Percentiles rank a stretch among this genome's conserved stretches.
phyloP scores from a whole-genome alignment of 2,888 invertebrate genomes.

The Notodonta dromedarius region DNA sequence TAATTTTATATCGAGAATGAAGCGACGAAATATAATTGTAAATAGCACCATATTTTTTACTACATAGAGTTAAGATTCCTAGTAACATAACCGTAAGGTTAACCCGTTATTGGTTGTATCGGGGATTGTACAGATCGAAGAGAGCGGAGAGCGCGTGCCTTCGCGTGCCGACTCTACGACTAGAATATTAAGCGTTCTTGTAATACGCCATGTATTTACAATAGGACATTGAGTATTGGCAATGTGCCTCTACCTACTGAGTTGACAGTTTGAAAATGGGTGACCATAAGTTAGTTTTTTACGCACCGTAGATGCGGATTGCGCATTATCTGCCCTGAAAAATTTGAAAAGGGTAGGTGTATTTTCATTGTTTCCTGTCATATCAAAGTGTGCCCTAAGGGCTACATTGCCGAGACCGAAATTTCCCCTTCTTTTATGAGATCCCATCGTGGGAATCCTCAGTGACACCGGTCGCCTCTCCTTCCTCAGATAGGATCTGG shows the following conservation, averaged over 20 bases:
- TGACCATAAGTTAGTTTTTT: not conserved
- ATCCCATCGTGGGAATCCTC: conserved; percentile 1
- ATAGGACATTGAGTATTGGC: conserved; percentile 1
- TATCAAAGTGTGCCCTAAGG: no score
- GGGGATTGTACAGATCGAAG: conserved; percentile 3
- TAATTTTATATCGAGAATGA: no score
- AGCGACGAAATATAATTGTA: no score
- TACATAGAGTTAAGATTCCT: not conserved
- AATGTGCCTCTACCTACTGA: conserved; percentile 2
- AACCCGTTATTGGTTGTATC: not conserved
- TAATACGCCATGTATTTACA: not conserved
- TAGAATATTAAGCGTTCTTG: not conserved
- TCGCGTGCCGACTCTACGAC: conserved; percentile 5
- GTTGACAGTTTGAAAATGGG: not conserved
- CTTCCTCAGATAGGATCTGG: not conserved
- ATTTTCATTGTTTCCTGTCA: no score
- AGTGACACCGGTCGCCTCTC: not conserved
- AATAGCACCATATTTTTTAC: not conserved
- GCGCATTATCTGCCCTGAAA: no score
- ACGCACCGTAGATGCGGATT: no score
- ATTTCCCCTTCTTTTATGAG: not conserved
- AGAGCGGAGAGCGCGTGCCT: conserved; percentile 12
- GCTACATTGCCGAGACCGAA: not conserved
- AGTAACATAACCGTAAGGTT: not conserved
- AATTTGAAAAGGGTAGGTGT: no score